Conservation (phyloP, 92 coral and sea anemone genomes). For the Ricordea florida region DNA sequence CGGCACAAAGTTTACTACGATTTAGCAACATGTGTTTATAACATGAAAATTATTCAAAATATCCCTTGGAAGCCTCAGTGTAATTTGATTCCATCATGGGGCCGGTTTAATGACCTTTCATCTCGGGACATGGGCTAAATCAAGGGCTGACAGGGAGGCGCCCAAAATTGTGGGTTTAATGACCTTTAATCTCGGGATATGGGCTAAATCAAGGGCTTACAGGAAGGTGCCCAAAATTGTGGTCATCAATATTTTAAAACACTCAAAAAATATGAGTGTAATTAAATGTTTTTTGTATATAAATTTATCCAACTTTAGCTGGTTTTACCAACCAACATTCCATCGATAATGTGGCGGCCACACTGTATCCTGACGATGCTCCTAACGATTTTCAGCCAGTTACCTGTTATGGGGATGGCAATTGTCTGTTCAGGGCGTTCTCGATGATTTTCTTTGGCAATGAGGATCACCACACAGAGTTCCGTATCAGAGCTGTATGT, state of each 20-base stretch:
- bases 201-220: too few species aligned
- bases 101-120: neutral
- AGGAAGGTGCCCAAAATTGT: too few species aligned
- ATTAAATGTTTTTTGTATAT: conserved; percentile 4
- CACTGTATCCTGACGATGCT: neutral
- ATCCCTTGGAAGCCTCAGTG: neutral
- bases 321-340: neutral
- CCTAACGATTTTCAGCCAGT: neutral
- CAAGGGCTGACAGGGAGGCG: too few species aligned
- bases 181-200: neutral
- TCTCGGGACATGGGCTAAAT: neutral
- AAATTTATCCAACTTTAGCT: conserved; percentile 25
- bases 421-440: neutral
- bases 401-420: neutral
- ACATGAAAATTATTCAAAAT: too few species aligned
- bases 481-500: neutral
- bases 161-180: too few species aligned
- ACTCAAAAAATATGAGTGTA: too few species aligned
- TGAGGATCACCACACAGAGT: too few species aligned
- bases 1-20: too few species aligned
- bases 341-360: neutral
- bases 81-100: neutral
- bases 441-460: too few species aligned
- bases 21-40: too few species aligned
- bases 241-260: too few species aligned